phyloP scores from a whole-genome alignment of 1,140 invertebrate genomes.

The Zaprionus gabonicus region DNA sequence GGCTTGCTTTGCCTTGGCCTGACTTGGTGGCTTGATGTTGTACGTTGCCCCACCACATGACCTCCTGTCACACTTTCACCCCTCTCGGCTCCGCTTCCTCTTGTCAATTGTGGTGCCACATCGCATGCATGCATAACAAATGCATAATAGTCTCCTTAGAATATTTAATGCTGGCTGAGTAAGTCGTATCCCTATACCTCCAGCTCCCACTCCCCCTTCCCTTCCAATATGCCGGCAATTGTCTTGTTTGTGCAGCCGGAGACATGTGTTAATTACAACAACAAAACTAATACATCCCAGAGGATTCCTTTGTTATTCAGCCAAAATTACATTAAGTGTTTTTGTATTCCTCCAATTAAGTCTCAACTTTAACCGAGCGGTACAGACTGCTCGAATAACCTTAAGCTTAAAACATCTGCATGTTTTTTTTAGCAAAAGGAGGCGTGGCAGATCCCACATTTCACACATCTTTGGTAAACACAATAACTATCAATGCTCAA shows the following conservation, averaged over 20 bases:
- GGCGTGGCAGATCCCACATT: too few species aligned
- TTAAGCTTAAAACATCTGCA: neutral
- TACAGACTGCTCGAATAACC: neutral
- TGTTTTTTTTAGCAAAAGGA: too few species aligned
- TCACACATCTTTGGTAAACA: too few species aligned
- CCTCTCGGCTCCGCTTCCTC: too few species aligned
- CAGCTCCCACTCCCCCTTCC: neutral
- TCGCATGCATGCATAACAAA: slow-evolving; percentile 55
- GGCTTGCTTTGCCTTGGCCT: slow-evolving; percentile 21
- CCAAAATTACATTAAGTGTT: neutral
- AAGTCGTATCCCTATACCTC: neutral
- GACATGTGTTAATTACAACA: neutral
- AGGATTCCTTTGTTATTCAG: neutral
- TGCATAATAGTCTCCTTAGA: slow-evolving; percentile 49
- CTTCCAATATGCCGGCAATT: neutral
- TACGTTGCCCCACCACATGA: neutral
- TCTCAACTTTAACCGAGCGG: neutral
- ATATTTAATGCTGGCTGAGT: slow-evolving; percentile 25
- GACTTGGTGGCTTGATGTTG: slow-evolving; percentile 28
- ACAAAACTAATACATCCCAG: neutral
- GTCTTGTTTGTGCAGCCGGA: slow-evolving; percentile 8
- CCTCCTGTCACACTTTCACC: neutral
- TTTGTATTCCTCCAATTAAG: neutral
- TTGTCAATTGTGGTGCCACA: slow-evolving; percentile 12
- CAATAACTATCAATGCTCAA: too few species aligned